Conservation (phyloP, 2,113 vertebrate species). For the Cynoglossus semilaevis region DNA sequence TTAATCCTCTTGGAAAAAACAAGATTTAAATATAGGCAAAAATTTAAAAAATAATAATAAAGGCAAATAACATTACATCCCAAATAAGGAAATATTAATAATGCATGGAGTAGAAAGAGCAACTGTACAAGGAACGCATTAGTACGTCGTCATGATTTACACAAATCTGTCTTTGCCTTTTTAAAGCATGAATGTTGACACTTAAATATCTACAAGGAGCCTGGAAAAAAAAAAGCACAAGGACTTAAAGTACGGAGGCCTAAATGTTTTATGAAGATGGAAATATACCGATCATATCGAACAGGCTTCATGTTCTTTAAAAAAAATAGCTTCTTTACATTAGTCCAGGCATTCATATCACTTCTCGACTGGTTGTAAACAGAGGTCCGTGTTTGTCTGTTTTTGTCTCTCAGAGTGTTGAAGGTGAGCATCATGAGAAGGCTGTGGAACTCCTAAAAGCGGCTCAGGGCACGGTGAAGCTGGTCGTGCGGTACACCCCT, state of each 20-base stretch:
- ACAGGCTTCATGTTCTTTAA: not conserved
- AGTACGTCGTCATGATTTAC: not conserved
- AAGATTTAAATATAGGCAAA: too few relatives aligned
- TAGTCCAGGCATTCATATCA: not conserved
- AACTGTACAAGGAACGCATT: not conserved
- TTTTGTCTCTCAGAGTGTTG: conserved; percentile 82
- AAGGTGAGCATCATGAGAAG: conserved; percentile 97
- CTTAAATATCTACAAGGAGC: not conserved
- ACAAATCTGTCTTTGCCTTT: not conserved
- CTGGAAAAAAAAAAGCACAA: not conserved
- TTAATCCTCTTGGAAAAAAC: too few relatives aligned
- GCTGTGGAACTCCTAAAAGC: conserved; percentile 97
- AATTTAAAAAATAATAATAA: too few relatives aligned
- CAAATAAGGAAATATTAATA: not conserved
- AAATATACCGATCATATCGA: conserved; percentile 1
- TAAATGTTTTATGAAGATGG: not conserved
- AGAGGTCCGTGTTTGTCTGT: conserved; percentile 6
- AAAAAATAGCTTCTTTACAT: not conserved
- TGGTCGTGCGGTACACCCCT: conserved; percentile 95
- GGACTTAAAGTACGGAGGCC: conserved; percentile 1
- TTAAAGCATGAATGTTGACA: not conserved
- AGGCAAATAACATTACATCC: not conserved
- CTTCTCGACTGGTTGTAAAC: conserved; percentile 1
- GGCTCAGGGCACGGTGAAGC: conserved; percentile 94
- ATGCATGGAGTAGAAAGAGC: not conserved